These are phyloP conservation scores for Piaya cayana DNA, from an alignment of 2,113 vertebrate species.

Conservation along the genomic window DNA sequence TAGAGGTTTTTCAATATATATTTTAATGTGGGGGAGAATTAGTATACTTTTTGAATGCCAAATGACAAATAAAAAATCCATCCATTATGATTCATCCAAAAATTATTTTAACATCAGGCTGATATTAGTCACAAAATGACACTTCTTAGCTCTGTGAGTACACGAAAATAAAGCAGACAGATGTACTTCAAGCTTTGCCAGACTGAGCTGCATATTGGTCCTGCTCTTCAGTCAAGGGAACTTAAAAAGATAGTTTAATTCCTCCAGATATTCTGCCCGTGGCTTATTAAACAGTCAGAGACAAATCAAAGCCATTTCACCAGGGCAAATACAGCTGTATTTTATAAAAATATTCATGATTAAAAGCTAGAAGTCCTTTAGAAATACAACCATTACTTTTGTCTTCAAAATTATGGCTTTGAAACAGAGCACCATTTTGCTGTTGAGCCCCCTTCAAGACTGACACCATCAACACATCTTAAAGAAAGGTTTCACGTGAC, in stretches of 20 bases:
- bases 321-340: background rate
- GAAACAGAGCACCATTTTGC: background rate
- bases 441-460: background rate
- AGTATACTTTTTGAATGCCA: background rate
- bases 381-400: background rate
- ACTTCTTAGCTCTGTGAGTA: background rate
- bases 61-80: background rate
- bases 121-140: background rate
- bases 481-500: background rate
- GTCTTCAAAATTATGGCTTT: background rate
- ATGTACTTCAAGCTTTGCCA: slow-evolving; percentile 1
- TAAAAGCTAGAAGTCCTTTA: background rate
- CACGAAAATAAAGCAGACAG: slow-evolving; percentile 5
- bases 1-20: background rate
- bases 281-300: background rate
- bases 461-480: background rate
- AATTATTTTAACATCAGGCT: background rate
- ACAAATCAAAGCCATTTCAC: background rate
- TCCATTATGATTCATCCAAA: slow-evolving; percentile 6
- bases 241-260: background rate
- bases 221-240: background rate
- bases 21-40: background rate
- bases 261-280: background rate
- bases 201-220: background rate
- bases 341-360: background rate